Percentiles rank a stretch among this genome's conserved stretches.
Conservation (phyloP, 2,888 invertebrate species). For the Bhutanitis thaidina region DNA sequence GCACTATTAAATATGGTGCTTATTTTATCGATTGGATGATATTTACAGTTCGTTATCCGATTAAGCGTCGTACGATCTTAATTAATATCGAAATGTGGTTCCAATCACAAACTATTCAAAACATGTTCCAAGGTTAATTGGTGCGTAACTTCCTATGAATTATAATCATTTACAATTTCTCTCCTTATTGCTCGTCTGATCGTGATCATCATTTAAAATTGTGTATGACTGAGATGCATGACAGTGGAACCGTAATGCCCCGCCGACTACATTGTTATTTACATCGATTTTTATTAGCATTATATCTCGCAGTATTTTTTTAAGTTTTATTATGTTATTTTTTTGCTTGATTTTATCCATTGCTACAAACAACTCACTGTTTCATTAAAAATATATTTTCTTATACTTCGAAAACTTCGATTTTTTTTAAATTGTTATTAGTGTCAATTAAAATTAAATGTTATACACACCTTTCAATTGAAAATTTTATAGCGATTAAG, state of each 20-base stretch:
- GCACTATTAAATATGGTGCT: conserved; percentile 8
- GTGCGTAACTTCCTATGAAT: conserved; percentile 12
- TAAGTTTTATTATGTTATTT: too few relatives aligned
- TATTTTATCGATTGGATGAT: not conserved
- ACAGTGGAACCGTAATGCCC: conserved; percentile 52
- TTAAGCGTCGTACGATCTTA: conserved; percentile 28
- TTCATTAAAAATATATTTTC: too few relatives aligned
- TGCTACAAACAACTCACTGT: not conserved
- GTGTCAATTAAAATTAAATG: conserved; percentile 5
- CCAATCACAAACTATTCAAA: conserved; percentile 18
- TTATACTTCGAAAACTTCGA: not conserved
- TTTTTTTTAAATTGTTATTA: conserved; percentile 3
- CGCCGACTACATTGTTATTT: conserved; percentile 49
- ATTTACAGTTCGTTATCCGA: not conserved
- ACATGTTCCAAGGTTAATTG: conserved; percentile 16
- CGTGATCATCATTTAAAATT: conserved; percentile 58
- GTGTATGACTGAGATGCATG: conserved; percentile 55
- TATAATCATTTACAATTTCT: conserved; percentile 24
- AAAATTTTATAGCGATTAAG: not conserved
- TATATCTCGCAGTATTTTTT: too few relatives aligned
- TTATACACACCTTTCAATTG: not conserved
- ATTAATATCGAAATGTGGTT: conserved; percentile 19
- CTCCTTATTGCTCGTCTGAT: conserved; percentile 67
- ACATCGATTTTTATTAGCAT: too few relatives aligned
- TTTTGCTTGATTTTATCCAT: too few relatives aligned